Evolutionary conservation across 2,888 invertebrate genomes (phyloP).

Genomic region (Agapetus fuscipes): DNA sequence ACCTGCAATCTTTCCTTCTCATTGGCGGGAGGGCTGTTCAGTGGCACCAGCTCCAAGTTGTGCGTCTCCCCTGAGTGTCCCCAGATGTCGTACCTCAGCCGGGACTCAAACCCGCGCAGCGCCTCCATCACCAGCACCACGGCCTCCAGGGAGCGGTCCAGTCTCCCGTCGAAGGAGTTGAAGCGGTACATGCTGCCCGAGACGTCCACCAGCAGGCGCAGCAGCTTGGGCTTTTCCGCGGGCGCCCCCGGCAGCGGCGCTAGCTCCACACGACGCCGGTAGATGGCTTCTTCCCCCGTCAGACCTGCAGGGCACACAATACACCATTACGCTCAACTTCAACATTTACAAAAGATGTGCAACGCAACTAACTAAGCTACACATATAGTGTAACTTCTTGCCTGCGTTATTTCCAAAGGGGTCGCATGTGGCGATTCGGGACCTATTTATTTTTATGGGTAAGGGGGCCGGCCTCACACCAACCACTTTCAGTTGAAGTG

Average conservation of each 20-base stretch:
- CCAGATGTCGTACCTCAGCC: conserved; percentile 84
- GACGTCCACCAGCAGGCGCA: conserved; percentile 82
- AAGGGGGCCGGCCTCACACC: too few species aligned
- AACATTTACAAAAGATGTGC: too few species aligned
- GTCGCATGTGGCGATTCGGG: too few species aligned
- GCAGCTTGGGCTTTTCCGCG: conserved; percentile 78
- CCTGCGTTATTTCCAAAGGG: too few species aligned
- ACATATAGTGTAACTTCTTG: too few species aligned
- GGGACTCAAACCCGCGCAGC: conserved; percentile 77
- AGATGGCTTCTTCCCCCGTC: conserved; percentile 88
- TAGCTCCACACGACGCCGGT: conserved; percentile 72
- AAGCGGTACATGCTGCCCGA: conserved; percentile 98
- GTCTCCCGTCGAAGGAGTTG: conserved; percentile 88
- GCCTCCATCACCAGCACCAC: conserved; percentile 86
- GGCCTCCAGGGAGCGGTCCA: conserved; percentile 86
- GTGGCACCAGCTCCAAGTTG: conserved; percentile 59
- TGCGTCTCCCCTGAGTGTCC: conserved; percentile 91
- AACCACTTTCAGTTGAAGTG: too few species aligned
- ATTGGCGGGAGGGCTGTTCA: conserved; percentile 67
- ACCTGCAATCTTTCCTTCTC: conserved; percentile 81
- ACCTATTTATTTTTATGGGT: too few species aligned
- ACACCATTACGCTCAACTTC: too few species aligned
- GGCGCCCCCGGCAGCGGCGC: conserved; percentile 83
- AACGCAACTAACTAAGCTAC: too few species aligned
- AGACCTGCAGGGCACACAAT: conserved; percentile 57